Evolutionary conservation across 2,113 vertebrate genomes (phyloP).

Genomic region (Butorides virescens): DNA sequence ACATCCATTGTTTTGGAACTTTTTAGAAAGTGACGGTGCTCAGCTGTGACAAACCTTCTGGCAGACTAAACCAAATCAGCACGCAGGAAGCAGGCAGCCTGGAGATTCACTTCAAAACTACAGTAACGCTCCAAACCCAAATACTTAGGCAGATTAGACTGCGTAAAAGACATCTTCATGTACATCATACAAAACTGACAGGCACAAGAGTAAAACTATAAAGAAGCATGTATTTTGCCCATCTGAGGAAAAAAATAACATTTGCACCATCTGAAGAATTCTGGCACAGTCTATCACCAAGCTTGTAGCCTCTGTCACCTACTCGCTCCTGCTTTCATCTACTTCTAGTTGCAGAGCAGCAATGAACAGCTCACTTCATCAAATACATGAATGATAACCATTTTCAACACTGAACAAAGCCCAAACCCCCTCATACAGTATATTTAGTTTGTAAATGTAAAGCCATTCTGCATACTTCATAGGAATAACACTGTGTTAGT

Average conservation of each 20-base stretch:
- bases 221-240: neutral
- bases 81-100: neutral
- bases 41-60: neutral
- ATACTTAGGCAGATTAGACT: neutral
- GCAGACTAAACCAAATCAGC: neutral
- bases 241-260: neutral
- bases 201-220: neutral
- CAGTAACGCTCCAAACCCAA: neutral
- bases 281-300: neutral
- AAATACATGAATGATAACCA: neutral
- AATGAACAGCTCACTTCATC: neutral
- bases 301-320: neutral
- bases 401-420: neutral
- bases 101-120: neutral
- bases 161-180: neutral
- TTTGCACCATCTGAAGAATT: neutral
- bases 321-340: neutral
- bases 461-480: neutral
- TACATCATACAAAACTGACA: neutral
- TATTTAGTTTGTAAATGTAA: neutral
- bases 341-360: neutral
- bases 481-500: neutral
- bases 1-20: neutral
- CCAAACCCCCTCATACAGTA: neutral
- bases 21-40: neutral